Evolutionary conservation across 2,113 vertebrate species (phyloP).

Genomic region (Azemiops feae): DNA sequence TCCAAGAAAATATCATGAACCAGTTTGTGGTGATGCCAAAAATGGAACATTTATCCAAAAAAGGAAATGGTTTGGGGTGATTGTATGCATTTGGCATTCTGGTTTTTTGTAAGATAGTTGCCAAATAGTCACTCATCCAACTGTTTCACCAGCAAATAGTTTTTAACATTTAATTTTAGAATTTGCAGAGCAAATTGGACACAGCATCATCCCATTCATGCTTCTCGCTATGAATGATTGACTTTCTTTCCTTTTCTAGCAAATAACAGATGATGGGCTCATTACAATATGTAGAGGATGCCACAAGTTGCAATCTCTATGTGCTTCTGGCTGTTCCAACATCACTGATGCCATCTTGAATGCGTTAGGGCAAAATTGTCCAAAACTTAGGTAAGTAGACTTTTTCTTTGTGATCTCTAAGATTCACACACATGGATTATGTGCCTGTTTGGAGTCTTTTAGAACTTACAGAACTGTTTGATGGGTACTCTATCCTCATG

Average conservation of each 20-base stretch:
- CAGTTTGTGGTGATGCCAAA: slow-evolving; percentile 19
- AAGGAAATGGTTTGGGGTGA: background rate
- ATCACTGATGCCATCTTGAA: slow-evolving; percentile 96
- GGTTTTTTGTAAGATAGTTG: background rate
- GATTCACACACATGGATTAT: background rate
- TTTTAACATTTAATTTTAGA: background rate
- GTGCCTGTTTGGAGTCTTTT: background rate
- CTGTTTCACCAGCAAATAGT: background rate
- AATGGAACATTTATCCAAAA: slow-evolving; percentile 10
- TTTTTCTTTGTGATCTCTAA: background rate
- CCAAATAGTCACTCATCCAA: background rate
- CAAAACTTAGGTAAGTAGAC: slow-evolving; percentile 83
- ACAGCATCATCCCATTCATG: background rate
- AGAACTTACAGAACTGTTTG: background rate
- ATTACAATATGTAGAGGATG: slow-evolving; percentile 98
- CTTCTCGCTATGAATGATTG: background rate
- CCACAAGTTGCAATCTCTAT: slow-evolving; percentile 94
- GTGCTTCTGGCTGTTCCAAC: slow-evolving; percentile 95
- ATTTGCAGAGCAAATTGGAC: background rate
- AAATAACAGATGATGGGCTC: slow-evolving; percentile 98
- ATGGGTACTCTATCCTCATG: background rate
- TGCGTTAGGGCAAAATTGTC: slow-evolving; percentile 96
- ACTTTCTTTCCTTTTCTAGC: slow-evolving; percentile 73
- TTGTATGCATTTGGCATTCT: background rate
- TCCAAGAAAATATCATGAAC: background rate